Conservation (phyloP, 2,797 vertebrate genomes). For the Uromys caudimaculatus region DNA sequence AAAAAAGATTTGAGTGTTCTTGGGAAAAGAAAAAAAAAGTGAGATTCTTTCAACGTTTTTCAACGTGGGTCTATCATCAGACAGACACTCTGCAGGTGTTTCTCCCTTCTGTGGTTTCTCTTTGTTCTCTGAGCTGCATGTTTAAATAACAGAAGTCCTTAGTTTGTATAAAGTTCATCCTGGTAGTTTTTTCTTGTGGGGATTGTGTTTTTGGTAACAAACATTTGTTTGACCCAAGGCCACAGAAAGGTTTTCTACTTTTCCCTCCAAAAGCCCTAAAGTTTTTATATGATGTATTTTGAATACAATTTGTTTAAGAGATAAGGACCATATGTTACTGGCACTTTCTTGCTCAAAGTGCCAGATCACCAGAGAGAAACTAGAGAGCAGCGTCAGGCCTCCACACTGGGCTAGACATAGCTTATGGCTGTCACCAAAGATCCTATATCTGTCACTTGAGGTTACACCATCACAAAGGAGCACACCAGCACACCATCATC, state of each 20-base stretch:
- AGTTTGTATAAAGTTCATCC: not conserved
- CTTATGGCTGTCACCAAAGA: too few species aligned
- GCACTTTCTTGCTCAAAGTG: not conserved
- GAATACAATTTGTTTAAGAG: not conserved
- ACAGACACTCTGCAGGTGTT: not conserved
- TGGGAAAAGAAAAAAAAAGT: not conserved
- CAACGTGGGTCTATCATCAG: not conserved
- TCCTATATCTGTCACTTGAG: not conserved
- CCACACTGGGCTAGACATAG: rapidly evolving
- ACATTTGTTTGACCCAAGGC: not conserved
- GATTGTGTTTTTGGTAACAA: not conserved
- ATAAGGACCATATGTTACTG: not conserved
- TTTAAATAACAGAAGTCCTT: not conserved
- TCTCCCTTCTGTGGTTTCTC: not conserved
- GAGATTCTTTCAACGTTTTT: not conserved
- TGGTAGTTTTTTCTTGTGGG: not conserved
- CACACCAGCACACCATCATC: not conserved
- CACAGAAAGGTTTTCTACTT: not conserved
- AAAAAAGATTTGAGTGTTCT: not conserved
- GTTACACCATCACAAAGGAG: not conserved
- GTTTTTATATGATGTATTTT: not conserved
- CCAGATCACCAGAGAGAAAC: not conserved
- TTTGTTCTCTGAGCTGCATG: not conserved
- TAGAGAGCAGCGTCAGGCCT: too few species aligned
- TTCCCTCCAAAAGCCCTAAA: not conserved